A percentile compares a stretch with the other conserved stretches of the same genome.
Conservation (phyloP, 1,140 invertebrate species). For the Drosophila bifasciata region DNA sequence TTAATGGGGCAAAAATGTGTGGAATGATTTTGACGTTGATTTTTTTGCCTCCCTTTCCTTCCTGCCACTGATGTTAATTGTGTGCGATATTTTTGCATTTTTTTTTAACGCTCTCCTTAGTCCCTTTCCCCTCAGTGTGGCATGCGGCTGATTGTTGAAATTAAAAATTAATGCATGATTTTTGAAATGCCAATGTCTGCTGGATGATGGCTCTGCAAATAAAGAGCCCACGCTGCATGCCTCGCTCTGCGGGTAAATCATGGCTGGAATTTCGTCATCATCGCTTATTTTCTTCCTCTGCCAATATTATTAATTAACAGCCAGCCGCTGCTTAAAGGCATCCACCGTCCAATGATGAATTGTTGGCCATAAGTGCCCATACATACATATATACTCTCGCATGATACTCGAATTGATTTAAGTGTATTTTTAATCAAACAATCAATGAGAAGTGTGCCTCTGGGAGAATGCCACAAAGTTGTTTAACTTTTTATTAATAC, state of each 20-base stretch:
- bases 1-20: slow-evolving; percentile 48
- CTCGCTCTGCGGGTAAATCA: slow-evolving; percentile 13
- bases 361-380: not conserved
- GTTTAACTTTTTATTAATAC: too few species aligned
- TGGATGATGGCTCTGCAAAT: slow-evolving; percentile 38
- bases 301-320: slow-evolving; percentile 40
- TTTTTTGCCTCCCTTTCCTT: not conserved
- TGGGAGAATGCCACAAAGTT: too few species aligned
- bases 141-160: slow-evolving; percentile 46
- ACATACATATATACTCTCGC: not conserved
- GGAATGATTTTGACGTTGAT: slow-evolving; percentile 30
- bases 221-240: slow-evolving; percentile 2
- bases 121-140: too few species aligned
- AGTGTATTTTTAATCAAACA: slow-evolving; percentile 3
- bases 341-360: not conserved
- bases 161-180: slow-evolving; percentile 50
- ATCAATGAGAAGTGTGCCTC: slow-evolving; percentile 23
- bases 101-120: slow-evolving; percentile 13
- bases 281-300: slow-evolving; percentile 2
- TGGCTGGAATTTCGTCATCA: slow-evolving; percentile 16
- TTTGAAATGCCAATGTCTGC: slow-evolving; percentile 40
- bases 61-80: slow-evolving; percentile 23
- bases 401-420: slow-evolving; percentile 11
- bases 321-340: slow-evolving; percentile 22
- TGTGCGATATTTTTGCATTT: slow-evolving; percentile 10